phyloP scores from a whole-genome alignment of 2,113 vertebrate species.

The Misgurnus anguillicaudatus region DNA sequence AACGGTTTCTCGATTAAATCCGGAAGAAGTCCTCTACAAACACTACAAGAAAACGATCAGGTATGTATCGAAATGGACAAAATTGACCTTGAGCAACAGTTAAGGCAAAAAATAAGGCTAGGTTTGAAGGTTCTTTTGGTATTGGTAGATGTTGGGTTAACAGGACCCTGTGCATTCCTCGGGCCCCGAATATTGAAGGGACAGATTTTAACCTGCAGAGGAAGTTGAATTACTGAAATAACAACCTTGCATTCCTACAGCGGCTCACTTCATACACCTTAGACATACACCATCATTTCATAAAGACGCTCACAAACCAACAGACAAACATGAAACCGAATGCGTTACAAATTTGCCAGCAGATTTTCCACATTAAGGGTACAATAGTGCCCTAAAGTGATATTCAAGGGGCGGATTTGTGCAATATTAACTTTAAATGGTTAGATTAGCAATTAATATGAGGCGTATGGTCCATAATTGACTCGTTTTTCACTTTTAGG shows the following conservation, averaged over 20 bases:
- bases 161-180: background rate
- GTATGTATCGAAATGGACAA: conserved; percentile 64
- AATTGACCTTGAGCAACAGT: background rate
- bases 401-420: no score
- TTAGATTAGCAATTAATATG: no score
- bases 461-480: no score
- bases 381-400: no score
- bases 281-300: background rate
- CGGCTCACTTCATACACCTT: background rate
- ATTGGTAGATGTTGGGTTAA: background rate
- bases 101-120: no score
- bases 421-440: no score
- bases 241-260: conserved; percentile 35
- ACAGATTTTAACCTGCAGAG: background rate
- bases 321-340: background rate
- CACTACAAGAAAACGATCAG: conserved; percentile 83
- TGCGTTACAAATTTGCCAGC: background rate
- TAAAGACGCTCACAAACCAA: background rate
- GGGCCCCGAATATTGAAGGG: conserved; percentile 7
- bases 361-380: background rate
- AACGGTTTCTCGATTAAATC: conserved; percentile 71
- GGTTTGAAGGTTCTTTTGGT: background rate
- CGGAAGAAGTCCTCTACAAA: conserved; percentile 82
- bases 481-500: no score
- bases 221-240: conserved; percentile 36